A percentile compares a stretch with the other conserved stretches of the same genome.
These are phyloP conservation scores for Sitobion miscanthi DNA, from an alignment of 1,140 invertebrate species.

Conservation along the genomic window DNA sequence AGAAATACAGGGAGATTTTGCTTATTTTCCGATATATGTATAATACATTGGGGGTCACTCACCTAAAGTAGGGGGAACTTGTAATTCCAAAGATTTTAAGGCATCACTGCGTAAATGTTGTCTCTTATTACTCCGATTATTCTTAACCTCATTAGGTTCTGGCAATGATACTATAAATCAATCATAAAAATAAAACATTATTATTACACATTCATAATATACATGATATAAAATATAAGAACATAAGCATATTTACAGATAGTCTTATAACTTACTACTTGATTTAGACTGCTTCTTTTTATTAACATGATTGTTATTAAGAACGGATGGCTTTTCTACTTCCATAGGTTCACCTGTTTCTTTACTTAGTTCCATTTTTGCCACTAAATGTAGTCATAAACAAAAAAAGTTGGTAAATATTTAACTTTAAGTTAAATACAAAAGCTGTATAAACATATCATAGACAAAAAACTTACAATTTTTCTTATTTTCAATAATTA, in stretches of 20 bases:
- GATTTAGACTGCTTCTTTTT: constrained; percentile 18
- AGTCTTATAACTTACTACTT: constrained; percentile 12
- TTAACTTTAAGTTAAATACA: not conserved
- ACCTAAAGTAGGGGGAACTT: not conserved
- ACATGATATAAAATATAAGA: not conserved
- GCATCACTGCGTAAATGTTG: not conserved
- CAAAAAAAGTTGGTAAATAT: not conserved
- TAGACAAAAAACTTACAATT: not conserved
- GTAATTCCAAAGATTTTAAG: not conserved
- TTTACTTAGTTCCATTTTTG: constrained; percentile 21
- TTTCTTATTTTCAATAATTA: constrained; percentile 24
- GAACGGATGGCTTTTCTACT: not conserved
- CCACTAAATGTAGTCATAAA: not conserved
- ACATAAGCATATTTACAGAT: not conserved
- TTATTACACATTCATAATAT: not conserved
- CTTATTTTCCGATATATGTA: not conserved
- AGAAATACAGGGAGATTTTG: not conserved
- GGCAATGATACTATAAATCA: constrained; percentile 9
- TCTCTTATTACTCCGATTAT: constrained; percentile 3
- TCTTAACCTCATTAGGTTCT: not conserved
- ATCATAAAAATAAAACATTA: not conserved
- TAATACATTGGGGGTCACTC: not conserved
- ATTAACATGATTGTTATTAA: constrained; percentile 25
- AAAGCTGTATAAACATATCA: not conserved
- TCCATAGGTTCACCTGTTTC: not conserved